A percentile compares a stretch with the other conserved stretches of the same genome.
phyloP scores from a whole-genome alignment of 2,888 invertebrate genomes.

The Eugnorisma glareosa region DNA sequence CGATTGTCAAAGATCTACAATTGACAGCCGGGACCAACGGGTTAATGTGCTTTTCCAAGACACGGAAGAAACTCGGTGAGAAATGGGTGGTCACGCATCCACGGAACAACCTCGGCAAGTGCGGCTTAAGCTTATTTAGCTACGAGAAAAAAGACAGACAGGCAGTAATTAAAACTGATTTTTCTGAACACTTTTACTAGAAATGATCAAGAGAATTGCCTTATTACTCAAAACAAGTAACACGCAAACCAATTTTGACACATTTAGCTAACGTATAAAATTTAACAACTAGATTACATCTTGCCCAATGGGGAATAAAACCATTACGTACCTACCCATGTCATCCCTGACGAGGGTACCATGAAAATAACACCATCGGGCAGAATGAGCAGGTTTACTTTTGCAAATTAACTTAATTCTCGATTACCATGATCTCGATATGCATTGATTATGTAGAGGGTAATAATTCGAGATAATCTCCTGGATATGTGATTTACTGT shows the following conservation, averaged over 20 bases:
- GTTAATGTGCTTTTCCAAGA: too few relatives aligned
- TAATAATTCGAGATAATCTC: constrained; percentile 19
- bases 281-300: constrained; percentile 46
- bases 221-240: background rate
- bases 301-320: constrained; percentile 47
- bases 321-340: constrained; percentile 57
- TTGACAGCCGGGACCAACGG: too few relatives aligned
- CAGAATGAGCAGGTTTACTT: constrained; percentile 39
- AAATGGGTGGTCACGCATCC: too few relatives aligned
- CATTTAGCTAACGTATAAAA: constrained; percentile 28
- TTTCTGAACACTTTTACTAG: background rate
- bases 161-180: background rate
- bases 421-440: constrained; percentile 56
- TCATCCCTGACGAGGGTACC: constrained; percentile 60
- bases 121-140: too few relatives aligned
- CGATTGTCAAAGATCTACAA: background rate
- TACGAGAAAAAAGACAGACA: background rate
- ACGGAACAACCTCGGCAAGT: too few relatives aligned
- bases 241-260: constrained; percentile 15
- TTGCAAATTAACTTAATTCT: constrained; percentile 62
- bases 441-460: constrained; percentile 31
- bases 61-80: too few relatives aligned
- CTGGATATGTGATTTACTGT: constrained; percentile 6
- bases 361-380: constrained; percentile 49
- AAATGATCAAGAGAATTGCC: background rate